Evolutionary conservation across 2,888 invertebrate species (phyloP).

Genomic region (Macrosiphum euphorbiae): DNA sequence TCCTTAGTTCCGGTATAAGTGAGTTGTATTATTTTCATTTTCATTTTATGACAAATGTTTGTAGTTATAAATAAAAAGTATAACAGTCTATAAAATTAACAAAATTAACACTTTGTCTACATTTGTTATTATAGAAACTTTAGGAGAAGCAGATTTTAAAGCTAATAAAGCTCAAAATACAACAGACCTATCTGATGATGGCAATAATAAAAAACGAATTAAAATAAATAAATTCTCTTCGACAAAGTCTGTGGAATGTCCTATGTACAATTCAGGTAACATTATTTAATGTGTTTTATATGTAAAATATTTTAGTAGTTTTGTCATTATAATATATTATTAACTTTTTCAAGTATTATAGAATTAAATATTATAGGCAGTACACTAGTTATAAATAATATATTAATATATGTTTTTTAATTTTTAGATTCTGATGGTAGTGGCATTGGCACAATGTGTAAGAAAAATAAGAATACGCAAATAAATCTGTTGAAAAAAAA

Average conservation of each 20-base stretch:
- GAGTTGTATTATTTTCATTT: neutral
- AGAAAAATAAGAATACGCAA: no score
- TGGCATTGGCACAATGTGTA: no score
- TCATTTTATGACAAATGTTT: neutral
- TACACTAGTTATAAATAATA: no score
- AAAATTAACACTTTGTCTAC: neutral
- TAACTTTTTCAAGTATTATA: neutral
- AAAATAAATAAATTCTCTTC: neutral
- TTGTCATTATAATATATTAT: neutral
- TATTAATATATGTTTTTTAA: no score
- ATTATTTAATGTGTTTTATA: neutral
- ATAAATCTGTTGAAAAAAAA: no score
- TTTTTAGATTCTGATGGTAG: no score
- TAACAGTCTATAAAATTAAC: neutral
- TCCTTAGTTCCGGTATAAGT: neutral
- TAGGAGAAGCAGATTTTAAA: neutral
- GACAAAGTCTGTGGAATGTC: neutral
- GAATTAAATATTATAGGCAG: no score
- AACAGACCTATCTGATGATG: neutral
- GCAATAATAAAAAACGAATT: neutral
- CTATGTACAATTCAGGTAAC: neutral
- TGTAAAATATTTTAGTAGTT: neutral
- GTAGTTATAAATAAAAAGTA: no score
- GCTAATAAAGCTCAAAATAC: neutral
- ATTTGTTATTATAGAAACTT: constrained; percentile 3